phyloP scores from a whole-genome alignment of 2,797 vertebrate species.

The Paedocypris micromegethes region DNA sequence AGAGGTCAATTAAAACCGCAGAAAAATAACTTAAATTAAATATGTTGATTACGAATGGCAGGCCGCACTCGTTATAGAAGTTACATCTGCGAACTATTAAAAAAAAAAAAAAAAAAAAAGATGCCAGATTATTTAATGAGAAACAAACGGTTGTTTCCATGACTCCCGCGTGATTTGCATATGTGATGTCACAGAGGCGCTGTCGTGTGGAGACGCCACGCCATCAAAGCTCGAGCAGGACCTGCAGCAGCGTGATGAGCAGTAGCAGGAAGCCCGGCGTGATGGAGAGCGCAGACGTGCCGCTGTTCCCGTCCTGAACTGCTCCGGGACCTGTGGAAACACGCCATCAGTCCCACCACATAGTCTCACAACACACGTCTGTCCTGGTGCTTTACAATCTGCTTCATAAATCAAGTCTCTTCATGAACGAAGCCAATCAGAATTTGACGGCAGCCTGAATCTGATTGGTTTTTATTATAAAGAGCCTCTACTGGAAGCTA shows the following conservation, averaged over 20 bases:
- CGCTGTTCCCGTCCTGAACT: constrained; percentile 85
- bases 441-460: too few species aligned
- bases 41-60: constrained; percentile 32
- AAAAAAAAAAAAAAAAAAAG: constrained; percentile 48
- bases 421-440: too few species aligned
- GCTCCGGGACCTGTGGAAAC: constrained; percentile 76
- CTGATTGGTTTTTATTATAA: too few species aligned
- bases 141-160: constrained; percentile 47
- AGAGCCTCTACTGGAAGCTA: too few species aligned
- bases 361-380: too few species aligned
- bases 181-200: constrained; percentile 54
- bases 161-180: constrained; percentile 60
- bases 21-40: constrained; percentile 35
- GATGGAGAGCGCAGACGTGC: constrained; percentile 69
- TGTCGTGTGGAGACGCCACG: constrained; percentile 54
- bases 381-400: too few species aligned
- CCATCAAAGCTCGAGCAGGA: constrained; percentile 91
- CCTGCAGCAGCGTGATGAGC: constrained; percentile 72
- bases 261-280: constrained; percentile 73
- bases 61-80: constrained; percentile 50
- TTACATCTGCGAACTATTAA: constrained; percentile 52
- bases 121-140: constrained; percentile 59
- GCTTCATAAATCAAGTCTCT: too few species aligned
- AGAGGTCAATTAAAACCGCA: constrained; percentile 37
- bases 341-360: not conserved